phyloP scores from a whole-genome alignment of 2,797 vertebrate species.

The Uromys caudimaculatus region DNA sequence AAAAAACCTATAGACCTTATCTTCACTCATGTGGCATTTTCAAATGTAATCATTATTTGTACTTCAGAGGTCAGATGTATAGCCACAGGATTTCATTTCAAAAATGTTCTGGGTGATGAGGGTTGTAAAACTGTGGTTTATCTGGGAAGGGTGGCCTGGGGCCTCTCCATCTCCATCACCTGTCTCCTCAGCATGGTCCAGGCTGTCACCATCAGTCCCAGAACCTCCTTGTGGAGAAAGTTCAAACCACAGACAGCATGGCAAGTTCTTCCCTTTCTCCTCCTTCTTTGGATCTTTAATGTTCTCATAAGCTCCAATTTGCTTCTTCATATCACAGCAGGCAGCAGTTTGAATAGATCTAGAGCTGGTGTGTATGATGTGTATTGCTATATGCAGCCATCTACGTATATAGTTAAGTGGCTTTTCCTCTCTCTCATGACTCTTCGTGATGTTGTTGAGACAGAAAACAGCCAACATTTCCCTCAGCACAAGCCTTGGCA shows the following conservation, averaged over 20 bases:
- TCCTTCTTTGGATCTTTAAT: neutral
- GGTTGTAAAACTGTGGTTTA: neutral
- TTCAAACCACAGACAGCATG: neutral
- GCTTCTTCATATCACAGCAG: neutral
- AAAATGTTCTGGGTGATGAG: neutral
- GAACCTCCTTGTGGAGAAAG: neutral
- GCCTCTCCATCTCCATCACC: neutral
- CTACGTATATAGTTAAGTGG: neutral
- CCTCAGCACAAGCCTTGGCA: no score
- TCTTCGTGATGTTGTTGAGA: neutral
- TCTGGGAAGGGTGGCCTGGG: neutral
- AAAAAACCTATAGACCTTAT: neutral
- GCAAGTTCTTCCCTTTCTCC: neutral
- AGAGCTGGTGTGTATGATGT: neutral
- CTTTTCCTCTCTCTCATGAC: slow-evolving; percentile 7
- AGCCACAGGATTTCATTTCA: neutral
- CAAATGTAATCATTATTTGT: neutral
- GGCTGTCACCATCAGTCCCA: neutral
- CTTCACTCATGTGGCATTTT: slow-evolving; percentile 3
- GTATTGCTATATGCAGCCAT: neutral
- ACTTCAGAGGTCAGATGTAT: no score
- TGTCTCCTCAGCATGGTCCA: neutral
- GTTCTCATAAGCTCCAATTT: slow-evolving; percentile 34
- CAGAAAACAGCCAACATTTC: no score
- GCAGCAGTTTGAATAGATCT: neutral